Base-by-base conservation (phyloP, 2,797 vertebrate genomes). In the Acanthurus tractus region DNA sequence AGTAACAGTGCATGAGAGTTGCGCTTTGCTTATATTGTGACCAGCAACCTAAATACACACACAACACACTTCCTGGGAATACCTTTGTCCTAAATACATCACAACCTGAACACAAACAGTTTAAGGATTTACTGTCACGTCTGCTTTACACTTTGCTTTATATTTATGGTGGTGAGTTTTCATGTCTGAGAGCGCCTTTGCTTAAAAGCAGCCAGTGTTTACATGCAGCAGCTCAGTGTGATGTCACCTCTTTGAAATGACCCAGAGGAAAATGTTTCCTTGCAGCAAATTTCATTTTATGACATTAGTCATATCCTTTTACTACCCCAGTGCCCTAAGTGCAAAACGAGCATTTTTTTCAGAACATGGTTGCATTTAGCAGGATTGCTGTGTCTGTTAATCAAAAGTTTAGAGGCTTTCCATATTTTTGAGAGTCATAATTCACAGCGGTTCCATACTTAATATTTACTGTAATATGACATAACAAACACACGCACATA, bases 251-350 rank as follows among this genome's bases (percentile, higher is more conserved):
- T 5, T 29, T 29, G 5, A 29, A 29, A 29, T 29, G 29, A 88
- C 79, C 86, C 76, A 40, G 29, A 89, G 76, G 74, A 78, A 86
- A 89, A 80, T 46, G 23, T 82, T 38, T 79, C 65, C 80, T 38
- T 18, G 68, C 76, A 66, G 80, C 68, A 85, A 89, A 79, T 73
- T 76, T 82, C 57, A 71, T 88, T 90, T 90, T 68, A 84, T 76
- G 79, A 83, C 74, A 88, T 93, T 84, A 86, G 86, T 93, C 87
- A 90, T 80, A 74, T 88, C 59, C 78, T 82, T 89, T 91, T 90
- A 90, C 92, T 90, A 90, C 87, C 76, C 64, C 57, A 74, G 58
- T 22, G 84, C 87, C 85, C 77, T 83, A 53, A n/a, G 87, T 86
- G 83, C 68, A 79, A 86, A 85, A 86, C 81, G 82, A 91, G 88